phyloP scores from a whole-genome alignment of 1,140 invertebrate genomes.

The Brachystomella parvula region DNA sequence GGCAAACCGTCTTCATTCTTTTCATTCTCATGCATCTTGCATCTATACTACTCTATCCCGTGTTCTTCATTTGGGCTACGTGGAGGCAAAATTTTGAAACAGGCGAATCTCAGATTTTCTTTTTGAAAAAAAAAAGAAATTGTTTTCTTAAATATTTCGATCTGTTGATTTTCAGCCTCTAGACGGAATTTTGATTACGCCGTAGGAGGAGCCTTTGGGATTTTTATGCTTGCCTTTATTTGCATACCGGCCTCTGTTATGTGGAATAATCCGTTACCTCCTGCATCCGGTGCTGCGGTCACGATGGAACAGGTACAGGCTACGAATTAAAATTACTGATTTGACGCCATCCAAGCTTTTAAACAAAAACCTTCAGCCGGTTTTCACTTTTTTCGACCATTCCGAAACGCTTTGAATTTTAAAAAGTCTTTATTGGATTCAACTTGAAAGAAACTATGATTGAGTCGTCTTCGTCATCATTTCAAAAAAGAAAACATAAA shows the following conservation, averaged over 20 bases:
- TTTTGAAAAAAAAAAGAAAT: slow-evolving; percentile 1
- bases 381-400: too few relatives aligned
- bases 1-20: slow-evolving; percentile 21
- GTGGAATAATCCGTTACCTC: slow-evolving; percentile 50
- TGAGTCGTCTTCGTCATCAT: too few relatives aligned
- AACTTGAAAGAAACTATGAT: too few relatives aligned
- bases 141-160: slow-evolving; percentile 12
- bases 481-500: too few relatives aligned
- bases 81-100: slow-evolving; percentile 13
- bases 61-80: slow-evolving; percentile 46
- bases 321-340: too few relatives aligned
- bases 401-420: not conserved
- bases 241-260: slow-evolving; percentile 49
- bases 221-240: slow-evolving; percentile 47
- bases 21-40: slow-evolving; percentile 22
- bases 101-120: not conserved
- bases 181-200: slow-evolving; percentile 46
- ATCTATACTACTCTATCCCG: slow-evolving; percentile 42
- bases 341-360: too few relatives aligned
- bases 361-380: too few relatives aligned
- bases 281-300: slow-evolving; percentile 51
- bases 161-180: too few relatives aligned
- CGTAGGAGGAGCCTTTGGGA: slow-evolving; percentile 43
- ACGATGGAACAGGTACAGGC: slow-evolving; percentile 54
- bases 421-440: too few relatives aligned